Base-by-base conservation (phyloP, 1,140 invertebrate genomes). In the Portunus trituberculatus region DNA sequence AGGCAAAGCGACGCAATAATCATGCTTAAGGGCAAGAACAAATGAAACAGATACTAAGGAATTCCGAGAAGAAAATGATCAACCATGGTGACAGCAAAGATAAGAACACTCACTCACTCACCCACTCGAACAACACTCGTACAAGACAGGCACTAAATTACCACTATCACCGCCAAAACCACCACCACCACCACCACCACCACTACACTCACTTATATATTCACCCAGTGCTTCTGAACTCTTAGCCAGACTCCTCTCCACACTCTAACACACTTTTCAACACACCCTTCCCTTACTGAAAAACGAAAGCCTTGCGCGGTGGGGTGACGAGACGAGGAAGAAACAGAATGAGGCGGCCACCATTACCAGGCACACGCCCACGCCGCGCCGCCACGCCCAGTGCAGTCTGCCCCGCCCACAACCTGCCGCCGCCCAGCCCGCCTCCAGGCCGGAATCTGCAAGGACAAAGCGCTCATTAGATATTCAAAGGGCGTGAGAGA, bases 301-400 rank as follows among this genome's bases (percentile, higher is more conserved):
- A 25, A 45, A 76, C 83, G 92, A 92, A 82, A 95, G 28, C 7
- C 91, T 84, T n/a, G 91, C 20, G 4, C 82, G 48, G 20, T 86
- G 45, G 25, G 93, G 76, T 16, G 94, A 95, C 10, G 94, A 76
- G 32, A 92, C 94, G 48, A 95, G 91, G 94, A 95, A 95, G 83
- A 95, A 86, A 28, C 89, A 92, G 90, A 95, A 95, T 14, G 94
- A 86, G 48, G 84, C 90, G 46, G 48, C 94, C 90, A 95, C 91
- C 83, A 95, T 84, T 6, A 95, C 14, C n/a, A 95, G 20, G 46
- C 94, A 95, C 82, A 95, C 90, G 82, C 82, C 94, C 90, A 95
- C 91, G 52, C 94, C 94, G 31, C 94, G 48, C 52, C 94, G 45
- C 94, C 91, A 95, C 83, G 94, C 91, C 94, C 94, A 46, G 25